Conservation (phyloP, 2,113 vertebrate genomes). For the Grammomys surdaster region DNA sequence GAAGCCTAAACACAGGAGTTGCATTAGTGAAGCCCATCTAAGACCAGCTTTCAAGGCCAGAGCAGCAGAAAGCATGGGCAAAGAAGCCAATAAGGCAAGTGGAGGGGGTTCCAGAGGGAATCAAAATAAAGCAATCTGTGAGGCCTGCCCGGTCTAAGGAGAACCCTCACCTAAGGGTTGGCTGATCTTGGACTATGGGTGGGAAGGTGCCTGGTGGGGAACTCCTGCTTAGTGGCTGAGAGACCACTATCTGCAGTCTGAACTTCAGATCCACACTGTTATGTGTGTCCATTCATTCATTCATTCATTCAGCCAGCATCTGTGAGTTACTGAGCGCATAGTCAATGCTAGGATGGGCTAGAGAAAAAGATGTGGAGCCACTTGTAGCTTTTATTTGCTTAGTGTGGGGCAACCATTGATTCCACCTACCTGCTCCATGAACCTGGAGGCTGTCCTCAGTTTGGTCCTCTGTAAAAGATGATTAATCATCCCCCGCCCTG, state of each 20-base stretch:
- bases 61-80: background rate
- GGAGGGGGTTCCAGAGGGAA: background rate
- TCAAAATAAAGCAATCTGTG: too few species aligned
- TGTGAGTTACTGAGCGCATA: background rate
- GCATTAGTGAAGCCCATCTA: background rate
- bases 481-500: too few species aligned
- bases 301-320: background rate
- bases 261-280: fast-evolving
- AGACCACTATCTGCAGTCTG: background rate
- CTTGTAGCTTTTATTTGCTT: background rate
- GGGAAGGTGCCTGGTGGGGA: background rate
- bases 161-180: background rate
- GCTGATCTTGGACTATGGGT: background rate
- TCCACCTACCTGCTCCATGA: background rate
- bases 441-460: background rate
- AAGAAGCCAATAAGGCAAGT: background rate
- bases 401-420: background rate
- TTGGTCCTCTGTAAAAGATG: background rate
- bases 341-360: background rate
- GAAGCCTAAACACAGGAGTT: background rate
- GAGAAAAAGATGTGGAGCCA: background rate
- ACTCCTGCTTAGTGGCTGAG: background rate
- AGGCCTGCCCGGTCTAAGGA: background rate
- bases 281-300: background rate
- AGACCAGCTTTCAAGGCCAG: background rate